These are phyloP conservation scores for Pycnonotus jocosus DNA, from an alignment of 2,113 vertebrate genomes.

Conservation along the genomic window DNA sequence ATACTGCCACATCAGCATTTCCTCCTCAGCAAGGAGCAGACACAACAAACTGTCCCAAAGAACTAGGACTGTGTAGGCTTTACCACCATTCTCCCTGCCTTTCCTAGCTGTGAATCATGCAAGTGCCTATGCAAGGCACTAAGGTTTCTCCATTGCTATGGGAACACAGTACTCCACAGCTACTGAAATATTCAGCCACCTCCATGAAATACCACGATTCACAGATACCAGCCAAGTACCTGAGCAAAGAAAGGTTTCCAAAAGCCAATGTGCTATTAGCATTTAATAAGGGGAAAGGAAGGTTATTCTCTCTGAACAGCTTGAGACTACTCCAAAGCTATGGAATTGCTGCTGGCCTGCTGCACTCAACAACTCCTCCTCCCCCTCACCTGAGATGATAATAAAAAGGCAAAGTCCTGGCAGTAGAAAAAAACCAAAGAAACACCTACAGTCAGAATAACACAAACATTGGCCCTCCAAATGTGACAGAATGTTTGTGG, in stretches of 20 bases:
- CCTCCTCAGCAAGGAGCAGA: not conserved
- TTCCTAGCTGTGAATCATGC: not conserved
- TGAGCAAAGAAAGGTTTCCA: not conserved
- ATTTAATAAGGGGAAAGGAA: not conserved
- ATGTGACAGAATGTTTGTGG: not conserved
- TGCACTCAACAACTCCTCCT: not conserved
- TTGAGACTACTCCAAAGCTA: not conserved
- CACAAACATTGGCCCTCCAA: not conserved
- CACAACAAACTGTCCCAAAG: not conserved
- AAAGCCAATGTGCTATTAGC: not conserved
- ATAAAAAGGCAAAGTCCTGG: not conserved
- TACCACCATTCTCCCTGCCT: not conserved
- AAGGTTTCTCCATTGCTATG: slow-evolving; percentile 27
- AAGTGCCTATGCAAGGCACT: not conserved
- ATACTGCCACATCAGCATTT: not conserved
- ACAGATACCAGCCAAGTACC: not conserved
- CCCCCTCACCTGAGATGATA: not conserved
- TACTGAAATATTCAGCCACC: slow-evolving; percentile 9
- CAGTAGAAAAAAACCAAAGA: not conserved
- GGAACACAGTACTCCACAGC: slow-evolving; percentile 24
- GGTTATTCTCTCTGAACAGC: not conserved
- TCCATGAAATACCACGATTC: not conserved
- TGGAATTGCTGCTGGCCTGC: not conserved
- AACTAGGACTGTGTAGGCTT: not conserved
- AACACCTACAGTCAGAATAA: not conserved